phyloP scores from a whole-genome alignment of 2,797 vertebrate genomes.

The Propithecus deckenii region DNA sequence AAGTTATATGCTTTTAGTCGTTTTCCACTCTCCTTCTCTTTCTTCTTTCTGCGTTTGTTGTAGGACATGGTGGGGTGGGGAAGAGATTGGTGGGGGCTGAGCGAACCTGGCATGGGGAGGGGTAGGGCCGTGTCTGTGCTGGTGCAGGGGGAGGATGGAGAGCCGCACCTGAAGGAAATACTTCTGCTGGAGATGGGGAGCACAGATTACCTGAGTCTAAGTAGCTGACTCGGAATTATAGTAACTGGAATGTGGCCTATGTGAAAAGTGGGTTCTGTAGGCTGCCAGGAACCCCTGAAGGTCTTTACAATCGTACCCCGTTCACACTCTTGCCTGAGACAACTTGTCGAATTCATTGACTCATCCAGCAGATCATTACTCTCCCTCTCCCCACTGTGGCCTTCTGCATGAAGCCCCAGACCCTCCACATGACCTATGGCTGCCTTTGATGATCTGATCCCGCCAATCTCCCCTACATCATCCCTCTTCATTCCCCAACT shows the following conservation, averaged over 20 bases:
- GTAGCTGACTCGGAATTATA: background rate
- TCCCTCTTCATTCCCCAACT: accelerated
- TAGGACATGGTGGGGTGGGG: background rate
- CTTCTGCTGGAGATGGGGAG: no score
- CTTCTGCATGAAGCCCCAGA: background rate
- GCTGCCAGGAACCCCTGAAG: accelerated
- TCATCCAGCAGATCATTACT: accelerated
- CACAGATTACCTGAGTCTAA: no score
- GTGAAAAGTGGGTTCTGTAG: background rate
- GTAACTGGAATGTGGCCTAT: background rate
- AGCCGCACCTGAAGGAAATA: accelerated
- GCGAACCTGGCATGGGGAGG: accelerated
- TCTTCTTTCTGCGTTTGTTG: background rate
- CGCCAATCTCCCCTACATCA: accelerated
- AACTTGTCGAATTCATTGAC: background rate
- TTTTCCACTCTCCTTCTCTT: background rate
- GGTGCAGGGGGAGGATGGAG: no score
- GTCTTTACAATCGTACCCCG: background rate
- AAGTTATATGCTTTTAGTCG: accelerated
- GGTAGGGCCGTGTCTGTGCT: accelerated
- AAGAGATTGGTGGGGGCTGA: accelerated
- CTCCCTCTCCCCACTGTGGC: accelerated
- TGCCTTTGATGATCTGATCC: no score
- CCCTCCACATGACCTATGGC: background rate
- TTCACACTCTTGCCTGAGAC: background rate